Conservation (phyloP, 2,888 invertebrate genomes). For the Coremacera marginata region DNA sequence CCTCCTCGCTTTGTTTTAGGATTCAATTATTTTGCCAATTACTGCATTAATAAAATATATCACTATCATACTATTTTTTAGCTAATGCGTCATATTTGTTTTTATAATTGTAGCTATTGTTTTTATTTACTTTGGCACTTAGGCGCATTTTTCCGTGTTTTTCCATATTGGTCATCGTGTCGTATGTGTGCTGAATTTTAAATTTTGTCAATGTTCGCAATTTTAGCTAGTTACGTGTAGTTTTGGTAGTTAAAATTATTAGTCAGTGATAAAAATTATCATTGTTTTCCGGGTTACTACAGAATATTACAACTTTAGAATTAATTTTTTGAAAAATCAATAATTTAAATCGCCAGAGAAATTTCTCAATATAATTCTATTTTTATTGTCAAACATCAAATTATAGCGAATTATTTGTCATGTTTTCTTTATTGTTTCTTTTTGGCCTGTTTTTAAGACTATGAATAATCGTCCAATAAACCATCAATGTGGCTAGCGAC, state of each 20-base stretch:
- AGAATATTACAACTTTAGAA: too few relatives aligned
- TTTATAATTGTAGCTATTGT: too few relatives aligned
- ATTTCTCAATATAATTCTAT: too few relatives aligned
- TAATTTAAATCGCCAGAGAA: too few relatives aligned
- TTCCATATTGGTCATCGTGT: background rate
- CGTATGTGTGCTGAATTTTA: background rate
- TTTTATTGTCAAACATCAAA: background rate
- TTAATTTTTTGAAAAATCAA: too few relatives aligned
- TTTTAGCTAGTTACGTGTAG: background rate
- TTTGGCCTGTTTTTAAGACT: background rate
- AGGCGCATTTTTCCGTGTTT: background rate
- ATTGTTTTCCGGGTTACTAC: too few relatives aligned
- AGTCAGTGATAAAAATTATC: background rate
- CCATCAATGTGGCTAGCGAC: background rate
- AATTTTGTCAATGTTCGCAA: background rate
- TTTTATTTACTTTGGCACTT: too few relatives aligned
- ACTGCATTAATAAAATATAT: too few relatives aligned
- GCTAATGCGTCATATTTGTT: too few relatives aligned
- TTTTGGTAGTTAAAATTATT: constrained; percentile 1
- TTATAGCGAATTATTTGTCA: background rate
- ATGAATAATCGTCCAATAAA: background rate
- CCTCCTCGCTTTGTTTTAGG: too few relatives aligned
- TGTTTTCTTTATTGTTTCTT: background rate
- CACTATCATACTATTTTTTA: too few relatives aligned
- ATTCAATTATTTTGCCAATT: too few relatives aligned